Evolutionary conservation across 2,888 invertebrate species (phyloP), one percentile per base, ranked within the genome.

Genomic region (Hymenopus coronatus): DNA sequence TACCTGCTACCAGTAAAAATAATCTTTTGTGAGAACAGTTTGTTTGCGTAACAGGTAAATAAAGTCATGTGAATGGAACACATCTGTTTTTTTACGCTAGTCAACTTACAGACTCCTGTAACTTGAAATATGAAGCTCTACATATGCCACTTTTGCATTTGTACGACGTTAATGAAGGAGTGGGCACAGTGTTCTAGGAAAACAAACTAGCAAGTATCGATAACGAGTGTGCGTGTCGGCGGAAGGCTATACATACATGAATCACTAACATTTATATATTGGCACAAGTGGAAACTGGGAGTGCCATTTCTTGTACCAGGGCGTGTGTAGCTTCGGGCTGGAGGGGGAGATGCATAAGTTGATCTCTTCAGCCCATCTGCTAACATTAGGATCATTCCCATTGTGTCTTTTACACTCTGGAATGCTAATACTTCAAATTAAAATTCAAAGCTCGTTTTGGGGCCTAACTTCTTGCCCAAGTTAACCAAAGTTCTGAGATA

Each of bases 161-260:
- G 54, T 25, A 6, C 0, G 54, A 70, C 3, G 54, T 70, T 70
- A 70, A 70, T 70, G 20, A 70, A 70, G 54, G 6, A 70, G 54
- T 20, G 2, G 54, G 20, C 54, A 70, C 54, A 25, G 54, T 70
- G 15, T 2, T 20, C 27, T 15, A 81, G 86, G 40, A 82, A 87
- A 12, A 82, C 30, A 87, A 87, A 87, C 87, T n/a, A 82, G 82
- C 82, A 82, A 30, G 27, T 87, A 87, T 87, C 87, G 27, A 40
- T 87, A 33, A 33, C 86, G 28, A 20, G 14, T 20, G 33, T 84
- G 81, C 81, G 70, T 85, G 85, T 46, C 28, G 27, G 85, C 6
- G 54, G 54, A 70, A 70, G 54, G 54, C 54, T 70, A 70, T 70
- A 70, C 54, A 70, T 70, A 70, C 54, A 70, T 70, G 54, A 70